Base-by-base conservation (phyloP, 2,888 invertebrate species). In the Amphipoea oculea region DNA sequence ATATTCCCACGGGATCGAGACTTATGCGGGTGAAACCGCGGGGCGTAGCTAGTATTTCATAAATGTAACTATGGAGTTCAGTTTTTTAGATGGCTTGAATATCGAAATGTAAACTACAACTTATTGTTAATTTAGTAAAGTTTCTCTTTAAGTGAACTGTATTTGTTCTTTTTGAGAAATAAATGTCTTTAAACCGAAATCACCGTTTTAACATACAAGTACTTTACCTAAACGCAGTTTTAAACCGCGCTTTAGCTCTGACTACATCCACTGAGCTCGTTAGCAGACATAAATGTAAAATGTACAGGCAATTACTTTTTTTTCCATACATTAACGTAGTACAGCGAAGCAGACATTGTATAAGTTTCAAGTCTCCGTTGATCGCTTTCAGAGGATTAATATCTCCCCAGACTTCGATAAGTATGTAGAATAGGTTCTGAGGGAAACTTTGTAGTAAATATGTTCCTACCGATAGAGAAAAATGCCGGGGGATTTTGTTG, bases 361-460 rank as follows among this genome's bases (percentile, higher is more conserved):
- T 71, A 86, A 87, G 73, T 85, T 87, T 51, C 36, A 75, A 85
- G 72, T 89, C 73, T 77, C 81, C 42, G 12, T 69, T 83, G 88
- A 89, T 87, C 82, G 82, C 78, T 88, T 89, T 76, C 88, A 82
- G 66, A 73, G 81, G 83, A 85, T 85, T 89, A 85, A 88, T 82
- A 78, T 73, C 81, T 89, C 81, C 86, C 77, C 72, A 78, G 81
- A 80, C 78, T 81, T 83, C 88, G 81, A 88, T 87, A 87, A 85
- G 82, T 87, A 82, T 85, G 86, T 80, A 81, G 83, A 87, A 83
- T 81, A 79, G 82, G 87, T 89, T 79, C 78, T 42, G 70, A 60
- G 74, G 66, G n/a, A 76, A 89, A 89, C 66, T 85, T 85, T 85
- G 63, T 60, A 83, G 67, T 76, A 73, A 83, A 82, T 78, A 85